phyloP scores from a whole-genome alignment of 2,797 vertebrate species.

The Lepus oiostolus region DNA sequence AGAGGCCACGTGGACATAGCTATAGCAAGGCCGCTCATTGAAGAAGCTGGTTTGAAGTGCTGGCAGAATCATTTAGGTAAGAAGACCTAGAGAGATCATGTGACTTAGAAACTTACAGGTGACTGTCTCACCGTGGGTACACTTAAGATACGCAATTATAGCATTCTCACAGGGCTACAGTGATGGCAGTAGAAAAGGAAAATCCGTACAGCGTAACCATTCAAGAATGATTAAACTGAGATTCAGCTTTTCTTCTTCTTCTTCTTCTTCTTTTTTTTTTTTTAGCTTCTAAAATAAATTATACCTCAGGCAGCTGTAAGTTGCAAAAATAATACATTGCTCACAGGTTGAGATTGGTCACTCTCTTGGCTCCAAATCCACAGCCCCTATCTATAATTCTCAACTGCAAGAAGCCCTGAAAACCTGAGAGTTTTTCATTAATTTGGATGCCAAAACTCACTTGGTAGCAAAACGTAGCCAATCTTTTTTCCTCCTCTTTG shows the following conservation, averaged over 20 bases:
- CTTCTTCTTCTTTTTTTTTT: not conserved
- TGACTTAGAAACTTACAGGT: not conserved
- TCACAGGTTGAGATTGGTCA: not conserved
- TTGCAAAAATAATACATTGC: not conserved
- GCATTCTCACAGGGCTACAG: not conserved
- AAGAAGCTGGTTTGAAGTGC: conserved; percentile 96
- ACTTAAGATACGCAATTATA: not conserved
- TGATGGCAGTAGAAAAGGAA: not conserved
- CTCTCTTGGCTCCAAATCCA: not conserved
- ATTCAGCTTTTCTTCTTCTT: not conserved
- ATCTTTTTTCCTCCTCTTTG: not conserved
- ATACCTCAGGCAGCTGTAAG: not conserved
- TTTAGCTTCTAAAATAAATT: not conserved
- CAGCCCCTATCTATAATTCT: not conserved
- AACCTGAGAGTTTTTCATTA: not conserved
- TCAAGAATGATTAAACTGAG: not conserved
- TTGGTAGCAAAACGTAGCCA: conserved; percentile 36
- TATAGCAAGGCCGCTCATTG: conserved; percentile 93
- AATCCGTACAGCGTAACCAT: not conserved
- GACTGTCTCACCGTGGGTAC: not conserved
- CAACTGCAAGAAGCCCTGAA: not conserved
- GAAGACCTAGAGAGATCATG: conserved; percentile 39
- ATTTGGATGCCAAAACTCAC: not conserved
- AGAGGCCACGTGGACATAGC: conserved; percentile 97
- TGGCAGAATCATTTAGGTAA: conserved; percentile 99